These are phyloP conservation scores for Zapus hudsonius DNA, from an alignment of 2,113 vertebrate species.

Conservation along the genomic window DNA sequence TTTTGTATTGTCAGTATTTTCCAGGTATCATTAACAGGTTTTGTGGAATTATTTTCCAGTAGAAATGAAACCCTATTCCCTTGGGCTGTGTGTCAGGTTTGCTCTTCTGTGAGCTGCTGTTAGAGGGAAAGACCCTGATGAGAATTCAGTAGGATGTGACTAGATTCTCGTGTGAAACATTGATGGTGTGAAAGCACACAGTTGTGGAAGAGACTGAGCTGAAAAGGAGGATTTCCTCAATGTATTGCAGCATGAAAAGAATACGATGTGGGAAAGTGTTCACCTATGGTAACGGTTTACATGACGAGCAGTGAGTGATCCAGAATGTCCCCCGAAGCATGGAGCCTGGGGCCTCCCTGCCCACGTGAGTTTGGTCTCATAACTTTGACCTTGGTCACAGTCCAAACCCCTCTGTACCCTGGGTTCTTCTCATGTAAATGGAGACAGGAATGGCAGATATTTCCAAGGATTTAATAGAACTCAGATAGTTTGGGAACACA, in stretches of 20 bases:
- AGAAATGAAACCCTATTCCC: not conserved
- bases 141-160: not conserved
- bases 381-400: not conserved
- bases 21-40: not conserved
- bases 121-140: not conserved
- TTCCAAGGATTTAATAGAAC: rapidly evolving
- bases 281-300: rapidly evolving
- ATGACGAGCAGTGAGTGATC: not conserved
- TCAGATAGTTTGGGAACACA: rapidly evolving
- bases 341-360: not conserved
- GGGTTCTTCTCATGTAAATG: not conserved
- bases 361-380: not conserved
- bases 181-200: rapidly evolving
- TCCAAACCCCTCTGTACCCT: not conserved
- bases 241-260: not conserved
- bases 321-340: not conserved
- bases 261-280: not conserved
- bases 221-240: not conserved
- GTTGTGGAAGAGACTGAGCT: not conserved
- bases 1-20: not conserved
- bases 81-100: no score
- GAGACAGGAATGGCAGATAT: no score
- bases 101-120: not conserved
- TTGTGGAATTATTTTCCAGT: not conserved
- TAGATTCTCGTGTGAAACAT: not conserved